Conservation (phyloP, 2,797 vertebrate genomes). For the Poliocrania exsul region DNA sequence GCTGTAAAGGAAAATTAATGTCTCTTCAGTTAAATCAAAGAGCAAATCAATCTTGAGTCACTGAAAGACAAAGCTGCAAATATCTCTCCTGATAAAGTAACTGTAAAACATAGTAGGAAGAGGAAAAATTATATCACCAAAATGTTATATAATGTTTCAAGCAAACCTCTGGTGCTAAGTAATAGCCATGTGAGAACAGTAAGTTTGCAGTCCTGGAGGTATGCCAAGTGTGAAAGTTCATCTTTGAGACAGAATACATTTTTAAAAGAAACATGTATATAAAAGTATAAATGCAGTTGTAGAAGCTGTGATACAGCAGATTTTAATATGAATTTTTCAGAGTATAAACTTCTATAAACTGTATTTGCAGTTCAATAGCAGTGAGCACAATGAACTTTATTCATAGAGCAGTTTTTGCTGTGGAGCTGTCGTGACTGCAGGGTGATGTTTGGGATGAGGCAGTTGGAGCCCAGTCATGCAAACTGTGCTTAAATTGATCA, state of each 20-base stretch:
- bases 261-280: not conserved
- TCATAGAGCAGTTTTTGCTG: not conserved
- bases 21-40: not conserved
- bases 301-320: not conserved
- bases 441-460: not conserved
- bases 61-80: not conserved
- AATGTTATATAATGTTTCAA: not conserved
- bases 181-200: not conserved
- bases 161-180: not conserved
- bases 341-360: not conserved
- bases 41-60: not conserved
- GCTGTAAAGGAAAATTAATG: not conserved
- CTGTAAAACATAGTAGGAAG: not conserved
- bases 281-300: not conserved
- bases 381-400: not conserved
- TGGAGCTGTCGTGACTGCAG: not conserved
- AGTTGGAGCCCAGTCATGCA: not conserved
- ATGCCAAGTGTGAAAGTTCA: not conserved
- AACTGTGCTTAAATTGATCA: not conserved
- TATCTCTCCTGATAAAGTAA: not conserved
- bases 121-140: not conserved
- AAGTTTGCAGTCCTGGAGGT: not conserved
- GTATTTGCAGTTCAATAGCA: not conserved
- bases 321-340: not conserved
- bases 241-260: not conserved